phyloP scores from a whole-genome alignment of 2,888 invertebrate genomes.

The Pollenia labialis region DNA sequence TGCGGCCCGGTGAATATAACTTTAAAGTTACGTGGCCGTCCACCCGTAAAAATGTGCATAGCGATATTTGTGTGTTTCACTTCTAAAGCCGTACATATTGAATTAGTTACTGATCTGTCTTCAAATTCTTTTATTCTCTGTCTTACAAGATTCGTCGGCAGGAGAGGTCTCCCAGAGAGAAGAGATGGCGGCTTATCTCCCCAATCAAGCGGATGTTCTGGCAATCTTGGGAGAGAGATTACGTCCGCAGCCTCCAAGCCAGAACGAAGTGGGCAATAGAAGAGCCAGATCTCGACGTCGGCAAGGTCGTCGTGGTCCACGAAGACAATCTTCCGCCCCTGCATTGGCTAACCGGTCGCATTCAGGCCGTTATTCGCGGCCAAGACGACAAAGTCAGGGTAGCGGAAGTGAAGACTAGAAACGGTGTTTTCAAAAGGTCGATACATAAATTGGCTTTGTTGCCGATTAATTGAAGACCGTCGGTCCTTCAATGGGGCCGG shows the following conservation, averaged over 20 bases:
- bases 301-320: constrained; percentile 46
- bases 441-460: no score
- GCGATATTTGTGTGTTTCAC: constrained; percentile 32
- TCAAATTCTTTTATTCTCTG: no score
- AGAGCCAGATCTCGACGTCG: constrained; percentile 1
- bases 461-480: no score
- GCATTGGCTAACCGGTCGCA: constrained; percentile 58
- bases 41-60: constrained; percentile 21
- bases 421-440: no score
- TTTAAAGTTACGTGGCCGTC: constrained; percentile 53
- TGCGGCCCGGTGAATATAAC: constrained; percentile 51
- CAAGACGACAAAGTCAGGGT: constrained; percentile 61
- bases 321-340: constrained; percentile 54
- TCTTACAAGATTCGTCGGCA: not conserved
- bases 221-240: not conserved
- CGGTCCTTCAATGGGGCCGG: no score
- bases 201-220: no score
- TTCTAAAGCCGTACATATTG: constrained; percentile 20
- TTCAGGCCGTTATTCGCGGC: constrained; percentile 42
- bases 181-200: not conserved
- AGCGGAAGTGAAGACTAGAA: constrained; percentile 20
- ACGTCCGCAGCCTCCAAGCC: not conserved
- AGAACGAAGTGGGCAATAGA: not conserved
- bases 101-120: no score
- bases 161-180: not conserved